Evolutionary conservation across 2,888 invertebrate species (phyloP).

Genomic region (Drosophila limbata): DNA sequence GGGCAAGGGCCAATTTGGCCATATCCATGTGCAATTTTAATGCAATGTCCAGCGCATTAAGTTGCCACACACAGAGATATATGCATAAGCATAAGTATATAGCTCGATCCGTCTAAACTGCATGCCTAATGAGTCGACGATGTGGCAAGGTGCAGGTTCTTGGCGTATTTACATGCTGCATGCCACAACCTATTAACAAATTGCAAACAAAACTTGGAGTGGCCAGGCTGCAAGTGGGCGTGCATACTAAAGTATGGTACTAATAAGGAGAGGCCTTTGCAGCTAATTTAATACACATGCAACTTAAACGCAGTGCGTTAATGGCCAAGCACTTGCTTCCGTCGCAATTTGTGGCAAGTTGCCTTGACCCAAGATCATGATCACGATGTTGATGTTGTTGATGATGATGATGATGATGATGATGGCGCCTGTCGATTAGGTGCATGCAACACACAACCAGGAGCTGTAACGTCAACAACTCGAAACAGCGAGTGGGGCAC

Average conservation of each 20-base stretch:
- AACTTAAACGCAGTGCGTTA: conserved; percentile 73
- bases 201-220: conserved; percentile 76
- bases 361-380: conserved; percentile 71
- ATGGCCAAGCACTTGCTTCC: conserved; percentile 60
- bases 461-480: conserved; percentile 44
- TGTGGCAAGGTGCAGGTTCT: conserved; percentile 25
- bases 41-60: conserved; percentile 58
- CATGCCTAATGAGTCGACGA: conserved; percentile 66
- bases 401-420: conserved; percentile 36
- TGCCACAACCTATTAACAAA: conserved; percentile 79
- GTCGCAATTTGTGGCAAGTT: conserved; percentile 14
- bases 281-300: conserved; percentile 55
- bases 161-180: conserved; percentile 74
- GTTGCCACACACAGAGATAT: conserved; percentile 44
- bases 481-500: conserved; percentile 59
- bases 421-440: conserved; percentile 78
- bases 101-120: conserved; percentile 26
- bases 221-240: conserved; percentile 63
- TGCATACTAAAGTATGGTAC: conserved; percentile 72
- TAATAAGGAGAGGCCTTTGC: conserved; percentile 72
- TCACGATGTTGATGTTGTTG: conserved; percentile 13
- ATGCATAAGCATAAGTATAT: background rate
- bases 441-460: conserved; percentile 69
- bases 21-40: conserved; percentile 73
- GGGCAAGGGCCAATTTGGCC: conserved; percentile 70